Evolutionary conservation across 2,113 vertebrate species (phyloP), one percentile per base, ranked within the genome.

Genomic region (Motacilla alba): DNA sequence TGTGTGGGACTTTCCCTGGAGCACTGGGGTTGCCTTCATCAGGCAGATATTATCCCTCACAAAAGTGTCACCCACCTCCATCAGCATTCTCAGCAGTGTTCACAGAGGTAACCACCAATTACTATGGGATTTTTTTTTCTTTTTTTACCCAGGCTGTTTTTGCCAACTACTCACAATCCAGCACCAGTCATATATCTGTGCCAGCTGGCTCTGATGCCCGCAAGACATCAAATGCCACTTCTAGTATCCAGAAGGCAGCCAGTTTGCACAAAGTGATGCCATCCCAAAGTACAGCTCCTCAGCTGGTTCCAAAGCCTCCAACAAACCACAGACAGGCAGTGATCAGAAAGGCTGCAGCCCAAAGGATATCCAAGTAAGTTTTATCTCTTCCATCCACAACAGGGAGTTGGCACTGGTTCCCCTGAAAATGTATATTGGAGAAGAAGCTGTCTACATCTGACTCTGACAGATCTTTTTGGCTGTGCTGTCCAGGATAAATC

Each of bases 311-410:
- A 52, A 99, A 98, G 89, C 99, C 99, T 47, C 99, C 98, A 68
- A 88, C 97, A 97, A 97, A 80, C 91, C 95, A 97, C 93, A 98
- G 98, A 83, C 98, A 98, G 79, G 88, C 97, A 87, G 89, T 89
- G 46, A 93, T 97, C 96, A 98, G 98, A 97, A 99, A 98, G 96
- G 95, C 97, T 33, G 55, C 98, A 95, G 92, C 97, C 35, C 98
- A 99, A 91, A 98, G 98, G 83, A 96, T 98, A 88, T 97, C 97
- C 97, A 99, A 98, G 99, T 99, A 99, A 99, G 98, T 97, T 92
- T 94, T 64, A 13, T 93, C 73, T 85, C n/a, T 92, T 87, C 52
- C 13, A 49, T 79, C n/a, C 26, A 26, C 44, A 46, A 23, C 11
- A 84, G 35, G 39, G 28, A 75, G 12, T 20, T 90, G 44, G 43